Base-by-base conservation (phyloP, 2,797 vertebrate species). In the Argya squamiceps region DNA sequence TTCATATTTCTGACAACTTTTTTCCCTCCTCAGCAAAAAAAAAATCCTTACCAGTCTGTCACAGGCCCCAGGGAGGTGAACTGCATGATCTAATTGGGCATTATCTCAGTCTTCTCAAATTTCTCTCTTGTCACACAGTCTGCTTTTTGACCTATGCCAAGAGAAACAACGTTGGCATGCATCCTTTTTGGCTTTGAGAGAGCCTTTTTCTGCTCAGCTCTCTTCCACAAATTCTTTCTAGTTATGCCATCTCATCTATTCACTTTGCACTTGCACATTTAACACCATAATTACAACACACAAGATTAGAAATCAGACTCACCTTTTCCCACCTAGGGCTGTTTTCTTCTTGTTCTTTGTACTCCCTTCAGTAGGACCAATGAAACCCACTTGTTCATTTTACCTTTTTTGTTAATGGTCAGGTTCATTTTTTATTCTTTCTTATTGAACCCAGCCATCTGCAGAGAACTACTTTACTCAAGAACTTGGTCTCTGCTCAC, bases 81-180 rank as follows among this genome's bases (percentile, higher is more conserved):
- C 88, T 96, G 84, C 91, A 94, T 95, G 93, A 97, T 95, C 96
- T 96, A 95, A 96, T 91, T 95, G 96, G 94, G 91, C 93, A 95
- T 96, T 96, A 94, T 96, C 94, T 96, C 85, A 87, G 88, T 74
- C 88, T 96, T 95, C 96, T 96, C 92, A 87, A 88, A 87, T 97
- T 96, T 95, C 96, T 96, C 37, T 94, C 94, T 93, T 96, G 94
- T 96, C 95, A 92, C 88, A 92, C 94, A 95, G 90, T 70, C 89
- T 95, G 94, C 88, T 95, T 97, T 96, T 94, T 96, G 95, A 96
- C 93, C 93, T 96, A 94, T 93, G 96, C 96, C 94, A 93, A 96
- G 93, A 97, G 96, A 97, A 96, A 95, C 94, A 96, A 96, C 74
- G 0, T 94, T 96, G 96, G 95, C 94, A 95, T 94, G 94, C 60